Evolutionary conservation across 2,888 invertebrate species (phyloP).

Genomic region (Ethmia dodecea): DNA sequence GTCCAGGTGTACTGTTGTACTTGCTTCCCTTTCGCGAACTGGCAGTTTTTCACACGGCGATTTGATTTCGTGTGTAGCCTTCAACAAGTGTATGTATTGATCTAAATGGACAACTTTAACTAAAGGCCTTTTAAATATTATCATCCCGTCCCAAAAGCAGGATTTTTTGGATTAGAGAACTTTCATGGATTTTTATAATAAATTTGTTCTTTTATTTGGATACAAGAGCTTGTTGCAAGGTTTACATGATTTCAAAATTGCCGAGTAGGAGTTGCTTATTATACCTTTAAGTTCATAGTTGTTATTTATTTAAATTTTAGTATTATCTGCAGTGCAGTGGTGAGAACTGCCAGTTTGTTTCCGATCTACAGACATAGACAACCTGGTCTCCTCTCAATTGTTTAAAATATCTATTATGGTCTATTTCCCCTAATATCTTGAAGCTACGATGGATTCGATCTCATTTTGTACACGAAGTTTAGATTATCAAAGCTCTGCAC

Average conservation of each 20-base stretch:
- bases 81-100: too few species aligned
- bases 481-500: neutral
- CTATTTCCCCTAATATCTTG: constrained; percentile 8
- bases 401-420: constrained; percentile 16
- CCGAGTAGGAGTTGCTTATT: too few species aligned
- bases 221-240: too few species aligned
- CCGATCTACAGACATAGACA: constrained; percentile 43
- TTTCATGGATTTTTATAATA: too few species aligned
- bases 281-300: neutral
- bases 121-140: too few species aligned
- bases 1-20: constrained; percentile 68
- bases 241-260: too few species aligned
- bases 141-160: too few species aligned
- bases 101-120: too few species aligned
- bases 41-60: constrained; percentile 46
- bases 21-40: constrained; percentile 65
- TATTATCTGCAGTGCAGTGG: neutral
- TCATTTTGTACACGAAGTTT: neutral
- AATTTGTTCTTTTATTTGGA: too few species aligned
- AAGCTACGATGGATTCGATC: neutral
- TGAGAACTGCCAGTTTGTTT: constrained; percentile 63
- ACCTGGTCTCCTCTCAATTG: constrained; percentile 45
- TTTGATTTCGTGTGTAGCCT: neutral
- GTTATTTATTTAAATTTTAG: constrained; percentile 18
- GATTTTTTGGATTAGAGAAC: too few species aligned